These are phyloP conservation scores for Punctoribates punctum DNA, from an alignment of 2,888 invertebrate genomes.

Conservation along the genomic window DNA sequence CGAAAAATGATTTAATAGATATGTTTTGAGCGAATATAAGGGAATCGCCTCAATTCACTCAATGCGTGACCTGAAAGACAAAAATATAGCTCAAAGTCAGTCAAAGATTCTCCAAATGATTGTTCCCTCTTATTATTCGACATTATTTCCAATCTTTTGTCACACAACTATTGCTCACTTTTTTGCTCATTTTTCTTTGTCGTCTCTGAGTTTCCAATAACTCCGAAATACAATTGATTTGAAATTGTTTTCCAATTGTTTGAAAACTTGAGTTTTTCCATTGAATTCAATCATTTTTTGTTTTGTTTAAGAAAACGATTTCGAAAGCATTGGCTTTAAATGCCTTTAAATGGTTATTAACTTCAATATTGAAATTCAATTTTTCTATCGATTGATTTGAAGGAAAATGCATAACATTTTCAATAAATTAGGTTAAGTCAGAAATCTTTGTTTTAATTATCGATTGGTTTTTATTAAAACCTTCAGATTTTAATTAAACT, in stretches of 20 bases:
- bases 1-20: slow-evolving; percentile 13
- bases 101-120: neutral
- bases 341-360: slow-evolving; percentile 10
- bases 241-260: neutral
- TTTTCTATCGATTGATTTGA: neutral
- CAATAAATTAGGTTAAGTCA: neutral
- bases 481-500: too few relatives aligned
- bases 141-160: neutral
- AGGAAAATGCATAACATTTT: neutral
- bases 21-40: neutral
- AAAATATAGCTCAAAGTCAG: slow-evolving; percentile 28
- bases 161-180: neutral
- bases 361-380: neutral
- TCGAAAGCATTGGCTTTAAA: neutral
- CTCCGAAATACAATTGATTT: neutral
- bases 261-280: neutral
- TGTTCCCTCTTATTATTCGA: neutral
- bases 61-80: slow-evolving; percentile 20
- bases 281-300: neutral
- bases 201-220: neutral
- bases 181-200: neutral
- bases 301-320: neutral
- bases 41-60: slow-evolving; percentile 18
- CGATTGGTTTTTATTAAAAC: too few relatives aligned
- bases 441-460: too few relatives aligned